Evolutionary conservation across 2,797 vertebrate genomes (phyloP).

Genomic region (Sciurus carolinensis): DNA sequence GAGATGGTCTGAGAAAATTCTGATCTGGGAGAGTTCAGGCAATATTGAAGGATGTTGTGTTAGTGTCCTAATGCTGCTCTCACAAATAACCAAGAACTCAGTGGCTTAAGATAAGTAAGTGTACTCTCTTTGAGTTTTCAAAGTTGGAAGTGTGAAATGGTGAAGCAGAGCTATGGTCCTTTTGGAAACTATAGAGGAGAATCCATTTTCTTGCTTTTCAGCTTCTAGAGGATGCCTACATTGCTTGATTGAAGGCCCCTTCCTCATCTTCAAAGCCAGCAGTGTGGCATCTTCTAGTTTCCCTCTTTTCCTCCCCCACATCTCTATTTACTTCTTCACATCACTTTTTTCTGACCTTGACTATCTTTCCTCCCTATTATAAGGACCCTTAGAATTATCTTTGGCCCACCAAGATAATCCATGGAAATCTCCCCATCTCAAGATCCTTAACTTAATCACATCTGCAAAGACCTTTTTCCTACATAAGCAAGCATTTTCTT

Average conservation of each 20-base stretch:
- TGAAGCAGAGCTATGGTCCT: neutral
- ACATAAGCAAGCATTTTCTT: neutral
- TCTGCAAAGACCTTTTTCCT: neutral
- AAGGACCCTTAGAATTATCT: neutral
- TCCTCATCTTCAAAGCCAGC: neutral
- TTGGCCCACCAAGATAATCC: neutral
- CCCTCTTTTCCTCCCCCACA: neutral
- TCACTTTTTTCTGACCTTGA: neutral
- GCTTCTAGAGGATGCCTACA: neutral
- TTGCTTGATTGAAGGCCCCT: neutral
- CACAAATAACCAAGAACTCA: neutral
- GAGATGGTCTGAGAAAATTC: neutral
- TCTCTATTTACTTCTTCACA: neutral
- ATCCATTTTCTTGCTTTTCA: neutral
- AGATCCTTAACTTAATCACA: neutral
- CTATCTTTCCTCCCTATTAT: neutral
- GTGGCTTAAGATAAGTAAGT: neutral
- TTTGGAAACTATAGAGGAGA: neutral
- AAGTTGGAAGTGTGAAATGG: neutral
- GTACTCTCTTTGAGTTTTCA: neutral
- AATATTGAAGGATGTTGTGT: neutral
- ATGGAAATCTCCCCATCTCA: neutral
- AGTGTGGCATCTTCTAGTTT: neutral
- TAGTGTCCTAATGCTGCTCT: neutral
- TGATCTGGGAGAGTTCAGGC: neutral